A percentile compares a stretch with the other conserved stretches of the same genome.
These are phyloP conservation scores for Cinclus mexicanus DNA, from an alignment of 2,113 vertebrate species.

Conservation along the genomic window DNA sequence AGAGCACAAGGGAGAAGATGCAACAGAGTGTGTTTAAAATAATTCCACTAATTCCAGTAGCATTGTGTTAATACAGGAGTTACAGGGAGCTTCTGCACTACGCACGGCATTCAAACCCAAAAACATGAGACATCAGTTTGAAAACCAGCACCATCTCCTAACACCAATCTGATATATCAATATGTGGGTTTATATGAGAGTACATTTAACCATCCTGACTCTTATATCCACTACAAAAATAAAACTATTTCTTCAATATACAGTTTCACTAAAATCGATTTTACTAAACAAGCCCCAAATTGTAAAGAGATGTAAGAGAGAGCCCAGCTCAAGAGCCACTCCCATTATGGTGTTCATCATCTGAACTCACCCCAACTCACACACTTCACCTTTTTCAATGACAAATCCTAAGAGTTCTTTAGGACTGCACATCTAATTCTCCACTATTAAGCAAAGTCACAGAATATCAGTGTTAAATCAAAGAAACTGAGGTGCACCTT, in stretches of 20 bases:
- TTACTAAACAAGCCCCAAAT: background rate
- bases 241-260: background rate
- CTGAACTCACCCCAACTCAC: background rate
- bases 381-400: background rate
- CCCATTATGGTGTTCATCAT: background rate
- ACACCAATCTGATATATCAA: background rate
- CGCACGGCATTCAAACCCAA: background rate
- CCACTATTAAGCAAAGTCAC: background rate
- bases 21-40: background rate
- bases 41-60: background rate
- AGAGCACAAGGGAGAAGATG: background rate
- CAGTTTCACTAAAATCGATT: background rate
- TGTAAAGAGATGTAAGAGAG: background rate
- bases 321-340: background rate
- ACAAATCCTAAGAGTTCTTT: background rate
- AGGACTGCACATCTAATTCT: background rate
- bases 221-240: background rate
- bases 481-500: conserved; percentile 75
- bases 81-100: background rate
- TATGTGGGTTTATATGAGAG: background rate
- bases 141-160: background rate
- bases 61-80: background rate
- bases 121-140: rapidly evolving
- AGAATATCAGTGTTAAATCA: background rate
- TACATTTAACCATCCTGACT: background rate